Evolutionary conservation across 64 coral and sea anemone species (phyloP), one percentile per base, ranked within the genome.

Genomic region (Trachythela sp.): DNA sequence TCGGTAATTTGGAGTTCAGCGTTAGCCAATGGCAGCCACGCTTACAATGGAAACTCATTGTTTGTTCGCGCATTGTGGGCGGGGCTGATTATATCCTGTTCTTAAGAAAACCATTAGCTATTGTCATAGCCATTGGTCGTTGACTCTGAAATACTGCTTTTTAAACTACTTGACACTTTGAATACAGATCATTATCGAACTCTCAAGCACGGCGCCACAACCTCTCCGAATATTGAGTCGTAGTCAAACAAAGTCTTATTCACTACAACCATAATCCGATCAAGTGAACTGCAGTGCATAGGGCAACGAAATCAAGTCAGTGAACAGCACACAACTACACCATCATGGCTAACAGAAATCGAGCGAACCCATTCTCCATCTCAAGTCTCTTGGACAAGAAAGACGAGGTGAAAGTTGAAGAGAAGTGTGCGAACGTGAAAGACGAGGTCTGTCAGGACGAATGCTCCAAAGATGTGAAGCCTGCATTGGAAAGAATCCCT

Each of bases 91-190:
- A 80, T 35, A 80, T 80, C 75, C 75, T 80, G 31, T 80, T 30
- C 75, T 37, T 80, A 30, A 80, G 71, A 80, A 64, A 37, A 80
- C 75, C 75, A 80, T 37, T 80, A 80, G 31, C 75, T 39, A 34
- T 36, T 80, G 27, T 80, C 0, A 30, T 38, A 39, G 75, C 75
- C 31, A 80, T 29, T 80, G 37, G 75, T 39, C 9, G 75, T 14
- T 30, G 33, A 39, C 75, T 14, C 9, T 80, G 13, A 80, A 80
- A 80, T 39, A 80, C 75, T 35, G 75, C 75, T 37, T 80, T 80
- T 80, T 80, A 80, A 80, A 80, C 75, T 80, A 35, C 75, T 80
- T 80, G 75, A 80, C 75, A 80, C 30, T 31, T 80, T 80, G 75
- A 80, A 80, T 80, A 80, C 37, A 80, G 75, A 80, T 80, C 75